Conservation (phyloP, 2,888 invertebrate genomes). For the Teleogryllus oceanicus region DNA sequence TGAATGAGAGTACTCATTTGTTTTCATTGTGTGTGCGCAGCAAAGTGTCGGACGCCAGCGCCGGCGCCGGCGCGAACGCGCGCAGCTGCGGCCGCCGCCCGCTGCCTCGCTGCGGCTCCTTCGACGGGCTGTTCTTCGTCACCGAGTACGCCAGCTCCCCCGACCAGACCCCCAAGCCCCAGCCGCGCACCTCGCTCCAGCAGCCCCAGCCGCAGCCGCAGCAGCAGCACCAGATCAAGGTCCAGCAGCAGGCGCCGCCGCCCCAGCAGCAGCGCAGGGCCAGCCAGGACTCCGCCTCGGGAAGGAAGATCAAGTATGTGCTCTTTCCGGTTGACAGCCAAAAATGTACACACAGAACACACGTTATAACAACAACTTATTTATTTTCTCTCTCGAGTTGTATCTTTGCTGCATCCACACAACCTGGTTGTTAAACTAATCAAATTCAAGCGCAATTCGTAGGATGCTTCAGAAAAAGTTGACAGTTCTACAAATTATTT, state of each 20-base stretch:
- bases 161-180: constrained; percentile 39
- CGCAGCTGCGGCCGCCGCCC: neutral
- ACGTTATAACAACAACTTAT: too few species aligned
- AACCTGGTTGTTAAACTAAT: too few species aligned
- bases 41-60: neutral
- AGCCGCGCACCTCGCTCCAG: constrained; percentile 39
- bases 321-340: neutral
- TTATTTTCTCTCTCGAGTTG: too few species aligned
- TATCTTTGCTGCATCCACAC: too few species aligned
- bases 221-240: constrained; percentile 49
- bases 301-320: neutral
- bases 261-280: constrained; percentile 22
- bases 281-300: neutral
- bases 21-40: neutral
- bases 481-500: too few species aligned
- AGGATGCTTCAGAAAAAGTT: too few species aligned
- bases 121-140: constrained; percentile 47
- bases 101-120: constrained; percentile 45
- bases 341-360: too few species aligned
- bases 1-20: too few species aligned
- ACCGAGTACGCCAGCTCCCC: constrained; percentile 39
- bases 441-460: too few species aligned
- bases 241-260: constrained; percentile 23
- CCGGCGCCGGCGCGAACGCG: neutral
- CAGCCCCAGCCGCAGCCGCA: neutral